These are phyloP conservation scores for Sebastes alutus DNA, from an alignment of 2,797 vertebrate genomes.

Conservation along the genomic window DNA sequence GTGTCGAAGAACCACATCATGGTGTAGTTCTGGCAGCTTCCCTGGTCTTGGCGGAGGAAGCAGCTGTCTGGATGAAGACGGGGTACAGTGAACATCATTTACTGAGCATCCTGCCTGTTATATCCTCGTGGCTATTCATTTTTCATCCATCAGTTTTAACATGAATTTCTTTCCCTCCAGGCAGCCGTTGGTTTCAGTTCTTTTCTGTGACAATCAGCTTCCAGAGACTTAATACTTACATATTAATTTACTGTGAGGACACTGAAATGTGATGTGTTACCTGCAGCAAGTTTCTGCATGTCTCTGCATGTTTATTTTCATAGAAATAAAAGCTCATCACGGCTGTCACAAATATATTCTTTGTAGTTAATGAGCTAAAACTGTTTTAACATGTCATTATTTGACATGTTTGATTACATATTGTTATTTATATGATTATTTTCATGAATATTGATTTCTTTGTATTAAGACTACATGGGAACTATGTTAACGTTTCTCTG, in stretches of 20 bases:
- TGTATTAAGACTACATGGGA: too few species aligned
- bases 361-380: not conserved
- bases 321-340: not conserved
- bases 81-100: not conserved
- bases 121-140: not conserved
- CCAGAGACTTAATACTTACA: not conserved
- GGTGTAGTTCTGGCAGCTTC: constrained; percentile 79
- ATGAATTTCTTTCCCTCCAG: too few species aligned
- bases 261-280: too few species aligned
- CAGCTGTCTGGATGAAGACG: constrained; percentile 72
- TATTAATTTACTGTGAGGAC: not conserved
- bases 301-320: too few species aligned
- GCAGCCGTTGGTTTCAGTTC: too few species aligned
- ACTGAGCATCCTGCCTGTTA: not conserved
- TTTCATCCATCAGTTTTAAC: not conserved
- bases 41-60: constrained; percentile 68
- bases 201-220: not conserved
- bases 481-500: too few species aligned
- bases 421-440: too few species aligned
- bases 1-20: constrained; percentile 85
- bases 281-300: not conserved
- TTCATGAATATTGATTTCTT: too few species aligned
- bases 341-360: not conserved
- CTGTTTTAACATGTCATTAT: too few species aligned
- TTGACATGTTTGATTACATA: too few species aligned